phyloP scores from a whole-genome alignment of 2,797 vertebrate species.

The Poecilia gillii region DNA sequence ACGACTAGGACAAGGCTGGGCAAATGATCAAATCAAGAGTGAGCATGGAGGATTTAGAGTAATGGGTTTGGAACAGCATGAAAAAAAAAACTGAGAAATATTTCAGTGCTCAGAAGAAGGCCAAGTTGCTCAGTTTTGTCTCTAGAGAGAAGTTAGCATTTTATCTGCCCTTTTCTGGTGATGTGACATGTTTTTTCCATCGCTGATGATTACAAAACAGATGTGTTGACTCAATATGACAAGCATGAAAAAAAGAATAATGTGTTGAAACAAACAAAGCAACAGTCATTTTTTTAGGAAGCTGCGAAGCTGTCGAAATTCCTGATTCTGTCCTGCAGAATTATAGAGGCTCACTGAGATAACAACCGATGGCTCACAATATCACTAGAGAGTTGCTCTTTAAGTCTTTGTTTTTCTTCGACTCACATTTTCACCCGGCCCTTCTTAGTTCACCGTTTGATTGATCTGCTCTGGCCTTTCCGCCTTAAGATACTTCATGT shows the following conservation, averaged over 20 bases:
- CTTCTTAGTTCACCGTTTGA: constrained; percentile 31
- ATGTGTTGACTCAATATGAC: constrained; percentile 32
- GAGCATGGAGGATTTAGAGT: constrained; percentile 29
- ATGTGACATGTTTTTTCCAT: constrained; percentile 26
- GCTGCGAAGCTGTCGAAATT: constrained; percentile 26
- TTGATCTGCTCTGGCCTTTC: constrained; percentile 37
- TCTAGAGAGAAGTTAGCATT: constrained; percentile 34
- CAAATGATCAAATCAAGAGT: constrained; percentile 41
- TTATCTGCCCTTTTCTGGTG: constrained; percentile 31
- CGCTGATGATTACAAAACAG: constrained; percentile 34
- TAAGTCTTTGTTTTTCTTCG: constrained; percentile 17
- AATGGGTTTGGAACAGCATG: constrained; percentile 28
- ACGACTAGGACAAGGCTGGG: constrained; percentile 27
- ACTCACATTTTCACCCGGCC: constrained; percentile 5
- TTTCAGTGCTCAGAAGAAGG: constrained; percentile 32
- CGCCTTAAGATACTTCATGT: constrained; percentile 27
- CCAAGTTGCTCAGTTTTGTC: constrained; percentile 24
- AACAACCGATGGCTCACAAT: constrained; percentile 24
- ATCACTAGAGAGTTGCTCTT: constrained; percentile 29
- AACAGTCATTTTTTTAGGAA: constrained; percentile 24
- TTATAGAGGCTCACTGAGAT: constrained; percentile 34
- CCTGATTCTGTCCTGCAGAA: constrained; percentile 36
- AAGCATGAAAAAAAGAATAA: constrained; percentile 31
- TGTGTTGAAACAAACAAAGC: constrained; percentile 23
- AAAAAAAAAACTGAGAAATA: constrained; percentile 33